Conservation (phyloP, 1,140 invertebrate genomes). For the Drosophila nigromelanica region DNA sequence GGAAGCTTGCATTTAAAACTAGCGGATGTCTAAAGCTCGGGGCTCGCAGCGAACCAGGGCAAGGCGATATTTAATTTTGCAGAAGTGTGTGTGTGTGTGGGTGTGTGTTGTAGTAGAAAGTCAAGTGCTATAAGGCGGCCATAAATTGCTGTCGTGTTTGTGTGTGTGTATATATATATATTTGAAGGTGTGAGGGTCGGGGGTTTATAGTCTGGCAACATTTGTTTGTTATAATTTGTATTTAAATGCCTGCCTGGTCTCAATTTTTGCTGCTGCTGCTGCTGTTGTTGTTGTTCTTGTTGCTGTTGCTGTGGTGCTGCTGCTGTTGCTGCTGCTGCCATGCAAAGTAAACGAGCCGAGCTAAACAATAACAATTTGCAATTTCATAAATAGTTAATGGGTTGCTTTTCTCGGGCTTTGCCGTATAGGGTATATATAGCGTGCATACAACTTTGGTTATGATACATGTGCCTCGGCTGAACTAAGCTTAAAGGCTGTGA, state of each 20-base stretch:
- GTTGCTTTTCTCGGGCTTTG: conserved; percentile 27
- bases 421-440: conserved; percentile 8
- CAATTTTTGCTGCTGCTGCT: conserved; percentile 59
- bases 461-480: conserved; percentile 29
- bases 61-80: conserved; percentile 17
- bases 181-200: neutral
- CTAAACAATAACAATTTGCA: conserved; percentile 81
- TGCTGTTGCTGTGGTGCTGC: conserved; percentile 35
- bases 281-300: conserved; percentile 30
- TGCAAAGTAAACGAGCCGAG: conserved; percentile 76
- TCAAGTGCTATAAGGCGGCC: conserved; percentile 47
- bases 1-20: conserved; percentile 59
- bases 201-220: conserved; percentile 19
- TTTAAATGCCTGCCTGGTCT: conserved; percentile 67
- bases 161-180: no score
- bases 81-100: conserved; percentile 17
- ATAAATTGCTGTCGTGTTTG: conserved; percentile 49
- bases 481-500: conserved; percentile 20
- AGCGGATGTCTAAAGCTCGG: conserved; percentile 35
- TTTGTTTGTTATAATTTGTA: conserved; percentile 72
- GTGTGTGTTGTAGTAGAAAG: conserved; percentile 35
- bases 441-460: conserved; percentile 34
- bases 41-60: conserved; percentile 5
- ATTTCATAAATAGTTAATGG: conserved; percentile 80
- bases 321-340: conserved; percentile 58